Evolutionary conservation across 1,140 invertebrate species (phyloP), one percentile per base, ranked within the genome.

Genomic region (Drosophila truncata): DNA sequence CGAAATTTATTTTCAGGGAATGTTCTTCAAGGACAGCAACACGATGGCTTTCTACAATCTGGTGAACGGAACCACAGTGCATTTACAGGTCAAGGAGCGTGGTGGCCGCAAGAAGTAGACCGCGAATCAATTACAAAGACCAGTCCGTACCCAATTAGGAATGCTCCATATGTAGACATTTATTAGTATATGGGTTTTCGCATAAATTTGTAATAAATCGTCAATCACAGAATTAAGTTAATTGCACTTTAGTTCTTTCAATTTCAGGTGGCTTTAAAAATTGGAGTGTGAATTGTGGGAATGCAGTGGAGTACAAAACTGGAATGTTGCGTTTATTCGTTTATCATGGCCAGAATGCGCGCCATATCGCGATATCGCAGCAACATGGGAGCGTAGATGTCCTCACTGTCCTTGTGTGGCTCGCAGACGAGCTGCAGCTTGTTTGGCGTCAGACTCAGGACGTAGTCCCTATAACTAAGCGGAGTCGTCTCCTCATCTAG

Each of bases 1-100:
- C 37, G n/a, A 2, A 76, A 78, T 76, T 73, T 78, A 77, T 91
- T 95, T 95, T 16, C 93, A 98, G 96, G 98, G 98, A 44, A 96
- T 99, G 92, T 99, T 99, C 94, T 98, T 99, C 93, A 99, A 99
- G 93, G 99, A 99, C 94, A 98, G 96, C 23, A 98, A 99, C 91
- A 96, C 96, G 3, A 94, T 99, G 91, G 99, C 98, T 0, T 99
- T 96, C 94, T 99, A 99, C 94, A 99, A 99, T 93, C 95, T 99
- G 27, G 94, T 95, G 1, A 96, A 96, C 11, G 97, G 96, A 46
- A 96, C 96, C 14, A 93, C 96, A n/a, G 95, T 99, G 42, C 96
- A 97, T 82, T 94, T 99, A 39, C 96, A 98, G 93, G 94, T 99
- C 8, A 99, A 99, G 93, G 99, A 99, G 93, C 95, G 99, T 94